Conservation (phyloP, 2,888 invertebrate species). For the Agrochola lota region DNA sequence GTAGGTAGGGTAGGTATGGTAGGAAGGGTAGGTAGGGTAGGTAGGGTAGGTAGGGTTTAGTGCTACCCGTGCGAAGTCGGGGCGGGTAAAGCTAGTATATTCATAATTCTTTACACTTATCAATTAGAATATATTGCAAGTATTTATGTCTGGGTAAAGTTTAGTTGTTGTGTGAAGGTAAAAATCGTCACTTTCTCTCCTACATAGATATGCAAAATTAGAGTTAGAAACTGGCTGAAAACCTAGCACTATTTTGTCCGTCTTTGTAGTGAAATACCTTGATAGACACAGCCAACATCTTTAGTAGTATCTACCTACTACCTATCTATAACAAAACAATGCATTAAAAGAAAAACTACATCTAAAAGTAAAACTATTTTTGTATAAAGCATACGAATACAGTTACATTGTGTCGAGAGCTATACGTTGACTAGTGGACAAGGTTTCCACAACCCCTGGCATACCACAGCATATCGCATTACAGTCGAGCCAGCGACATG, state of each 20-base stretch:
- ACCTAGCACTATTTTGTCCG: neutral
- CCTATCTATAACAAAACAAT: too few relatives aligned
- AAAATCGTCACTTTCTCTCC: neutral
- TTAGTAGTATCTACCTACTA: neutral
- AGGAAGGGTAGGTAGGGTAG: too few relatives aligned
- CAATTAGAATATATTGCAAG: neutral
- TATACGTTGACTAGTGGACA: conserved; percentile 13
- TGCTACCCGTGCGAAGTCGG: too few relatives aligned
- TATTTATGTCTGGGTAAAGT: conserved; percentile 4
- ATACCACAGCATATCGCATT: conserved; percentile 57
- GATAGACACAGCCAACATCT: neutral
- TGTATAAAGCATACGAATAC: neutral
- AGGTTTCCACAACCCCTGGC: conserved; percentile 41
- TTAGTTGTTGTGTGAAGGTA: conserved; percentile 32
- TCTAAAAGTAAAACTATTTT: too few relatives aligned
- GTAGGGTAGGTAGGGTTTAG: too few relatives aligned
- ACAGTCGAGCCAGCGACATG: conserved; percentile 49
- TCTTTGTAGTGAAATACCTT: neutral
- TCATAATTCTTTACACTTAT: conserved; percentile 27
- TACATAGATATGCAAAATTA: conserved; percentile 6
- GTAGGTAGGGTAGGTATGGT: too few relatives aligned
- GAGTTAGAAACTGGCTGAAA: conserved; percentile 7
- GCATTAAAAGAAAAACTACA: neutral
- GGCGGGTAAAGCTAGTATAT: too few relatives aligned
- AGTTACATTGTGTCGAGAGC: neutral